Percentiles rank a stretch among this genome's conserved stretches.
Conservation (phyloP, 1,140 invertebrate genomes). For the Pseudomyrmex dendroicus region DNA sequence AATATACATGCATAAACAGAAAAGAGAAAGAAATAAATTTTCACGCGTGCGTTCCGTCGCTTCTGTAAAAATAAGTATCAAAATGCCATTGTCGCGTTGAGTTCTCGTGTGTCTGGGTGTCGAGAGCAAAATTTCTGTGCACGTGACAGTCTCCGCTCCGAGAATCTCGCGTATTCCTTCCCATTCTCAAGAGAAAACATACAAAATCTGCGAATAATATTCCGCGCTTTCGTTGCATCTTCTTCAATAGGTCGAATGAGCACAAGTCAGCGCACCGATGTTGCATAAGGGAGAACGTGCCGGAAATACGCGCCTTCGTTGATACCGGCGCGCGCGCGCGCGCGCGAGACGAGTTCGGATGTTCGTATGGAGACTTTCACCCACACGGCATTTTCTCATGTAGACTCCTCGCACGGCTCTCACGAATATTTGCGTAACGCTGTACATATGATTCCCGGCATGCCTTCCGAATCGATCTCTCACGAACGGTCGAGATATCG, state of each 20-base stretch:
- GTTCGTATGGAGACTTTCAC: conserved; percentile 67
- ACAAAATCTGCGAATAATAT: conserved; percentile 54
- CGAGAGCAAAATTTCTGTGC: not conserved
- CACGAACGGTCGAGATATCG: not conserved
- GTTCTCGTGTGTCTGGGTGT: not conserved
- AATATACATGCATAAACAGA: not conserved
- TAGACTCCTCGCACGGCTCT: conserved; percentile 56
- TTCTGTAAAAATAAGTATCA: not conserved
- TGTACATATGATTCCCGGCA: conserved; percentile 15
- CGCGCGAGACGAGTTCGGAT: conserved; percentile 34
- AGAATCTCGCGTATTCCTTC: conserved; percentile 18
- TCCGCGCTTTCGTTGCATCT: conserved; percentile 8
- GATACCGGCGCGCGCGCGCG: conserved; percentile 4
- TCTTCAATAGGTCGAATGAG: conserved; percentile 40
- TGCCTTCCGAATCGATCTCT: not conserved
- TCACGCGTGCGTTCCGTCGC: not conserved
- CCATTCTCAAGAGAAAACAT: conserved; percentile 20
- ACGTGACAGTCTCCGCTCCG: not conserved
- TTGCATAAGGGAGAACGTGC: conserved; percentile 63
- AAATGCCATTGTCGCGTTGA: not conserved
- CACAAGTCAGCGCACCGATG: conserved; percentile 23
- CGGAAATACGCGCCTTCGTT: conserved; percentile 50
- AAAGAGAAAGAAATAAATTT: not conserved
- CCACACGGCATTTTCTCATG: conserved; percentile 54
- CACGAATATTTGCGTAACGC: conserved; percentile 65